Percentiles rank a stretch among this genome's conserved stretches.
phyloP scores from a whole-genome alignment of 1,140 invertebrate species.

The Choristoneura fumiferana region DNA sequence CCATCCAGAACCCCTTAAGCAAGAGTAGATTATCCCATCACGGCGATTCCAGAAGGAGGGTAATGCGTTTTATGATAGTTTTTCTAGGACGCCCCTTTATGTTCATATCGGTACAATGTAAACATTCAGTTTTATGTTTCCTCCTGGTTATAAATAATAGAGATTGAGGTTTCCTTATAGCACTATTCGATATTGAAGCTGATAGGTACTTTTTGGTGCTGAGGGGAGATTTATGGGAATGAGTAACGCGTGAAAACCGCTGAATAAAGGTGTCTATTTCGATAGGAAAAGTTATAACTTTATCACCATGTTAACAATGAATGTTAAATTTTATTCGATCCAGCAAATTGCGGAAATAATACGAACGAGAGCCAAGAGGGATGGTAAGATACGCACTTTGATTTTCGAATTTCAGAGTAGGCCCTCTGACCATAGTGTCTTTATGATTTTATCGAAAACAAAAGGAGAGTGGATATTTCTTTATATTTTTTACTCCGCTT shows the following conservation, averaged over 20 bases:
- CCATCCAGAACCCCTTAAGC: neutral
- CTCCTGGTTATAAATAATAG: conserved; percentile 18
- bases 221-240: conserved; percentile 5
- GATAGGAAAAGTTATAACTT: neutral
- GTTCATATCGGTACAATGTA: conserved; percentile 15
- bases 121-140: conserved; percentile 19
- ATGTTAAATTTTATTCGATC: too few species aligned
- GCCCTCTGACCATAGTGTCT: too few species aligned
- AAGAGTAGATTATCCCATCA: conserved; percentile 8
- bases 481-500: too few species aligned
- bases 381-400: too few species aligned
- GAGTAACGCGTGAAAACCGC: neutral
- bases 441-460: too few species aligned
- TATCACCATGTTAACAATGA: neutral
- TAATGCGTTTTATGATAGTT: conserved; percentile 18
- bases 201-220: neutral
- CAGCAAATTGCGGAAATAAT: too few species aligned
- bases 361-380: too few species aligned
- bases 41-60: conserved; percentile 11
- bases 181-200: conserved; percentile 8
- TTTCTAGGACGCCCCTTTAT: conserved; percentile 16
- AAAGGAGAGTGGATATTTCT: too few species aligned
- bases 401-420: too few species aligned
- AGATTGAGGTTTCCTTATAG: conserved; percentile 18
- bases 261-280: neutral